Evolutionary conservation across 2,888 invertebrate species (phyloP).

Genomic region (Orchesellides sinensis): DNA sequence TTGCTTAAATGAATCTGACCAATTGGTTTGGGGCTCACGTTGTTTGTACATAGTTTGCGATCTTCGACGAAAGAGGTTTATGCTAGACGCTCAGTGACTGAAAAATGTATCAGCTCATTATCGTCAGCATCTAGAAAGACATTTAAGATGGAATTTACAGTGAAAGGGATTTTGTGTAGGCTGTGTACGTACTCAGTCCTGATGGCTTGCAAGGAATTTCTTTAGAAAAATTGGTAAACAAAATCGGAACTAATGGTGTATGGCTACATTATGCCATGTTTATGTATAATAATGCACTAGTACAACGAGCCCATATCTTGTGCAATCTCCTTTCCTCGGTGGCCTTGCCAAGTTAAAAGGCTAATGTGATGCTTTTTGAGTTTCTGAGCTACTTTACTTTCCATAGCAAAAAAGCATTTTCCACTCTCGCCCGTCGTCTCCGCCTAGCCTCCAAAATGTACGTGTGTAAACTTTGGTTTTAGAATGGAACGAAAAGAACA

Average conservation of each 20-base stretch:
- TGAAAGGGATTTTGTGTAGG: background rate
- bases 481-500: constrained; percentile 34
- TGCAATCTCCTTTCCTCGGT: background rate
- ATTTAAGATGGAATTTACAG: background rate
- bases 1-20: constrained; percentile 53
- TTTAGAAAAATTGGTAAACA: constrained; percentile 38
- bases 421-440: background rate
- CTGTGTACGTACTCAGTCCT: background rate
- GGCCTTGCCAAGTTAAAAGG: constrained; percentile 41
- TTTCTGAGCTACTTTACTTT: background rate
- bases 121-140: constrained; percentile 12
- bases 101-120: constrained; percentile 47
- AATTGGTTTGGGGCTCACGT: too few relatives aligned
- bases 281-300: constrained; percentile 1
- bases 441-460: background rate
- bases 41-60: background rate
- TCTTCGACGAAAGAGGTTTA: too few relatives aligned
- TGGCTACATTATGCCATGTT: constrained; percentile 1
- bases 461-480: background rate
- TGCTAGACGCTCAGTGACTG: too few relatives aligned
- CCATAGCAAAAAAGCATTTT: constrained; percentile 3
- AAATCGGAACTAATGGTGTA: constrained; percentile 40
- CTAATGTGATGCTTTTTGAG: constrained; percentile 51
- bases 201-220: background rate
- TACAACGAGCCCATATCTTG: constrained; percentile 21